These are phyloP conservation scores for Chaenocephalus aceratus DNA, from an alignment of 2,113 vertebrate species.

Conservation along the genomic window DNA sequence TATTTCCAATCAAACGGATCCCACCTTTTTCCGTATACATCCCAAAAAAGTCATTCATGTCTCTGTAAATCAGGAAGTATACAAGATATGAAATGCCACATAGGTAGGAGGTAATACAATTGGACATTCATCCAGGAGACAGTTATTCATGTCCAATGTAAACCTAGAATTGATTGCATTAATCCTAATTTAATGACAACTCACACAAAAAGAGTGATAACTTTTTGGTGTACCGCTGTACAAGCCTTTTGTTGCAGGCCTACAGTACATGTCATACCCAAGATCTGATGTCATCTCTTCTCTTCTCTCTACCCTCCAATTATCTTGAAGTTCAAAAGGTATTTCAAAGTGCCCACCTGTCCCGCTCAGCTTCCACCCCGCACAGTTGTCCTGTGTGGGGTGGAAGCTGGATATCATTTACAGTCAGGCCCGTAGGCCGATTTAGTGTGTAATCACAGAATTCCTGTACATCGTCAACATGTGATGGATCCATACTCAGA, in stretches of 20 bases:
- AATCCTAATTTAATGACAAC: too few relatives aligned
- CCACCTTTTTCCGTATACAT: neutral
- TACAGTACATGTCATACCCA: constrained; percentile 25
- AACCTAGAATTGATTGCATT: too few relatives aligned
- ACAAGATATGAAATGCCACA: too few relatives aligned
- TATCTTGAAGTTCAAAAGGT: constrained; percentile 64
- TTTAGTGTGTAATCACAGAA: constrained; percentile 63
- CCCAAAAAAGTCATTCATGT: too few relatives aligned
- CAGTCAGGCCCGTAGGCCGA: constrained; percentile 58
- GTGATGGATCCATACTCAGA: constrained; percentile 48
- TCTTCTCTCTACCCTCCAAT: constrained; percentile 39
- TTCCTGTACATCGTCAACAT: constrained; percentile 67
- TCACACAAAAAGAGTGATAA: too few relatives aligned
- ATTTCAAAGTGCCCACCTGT: constrained; percentile 55
- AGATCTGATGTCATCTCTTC: constrained; percentile 51
- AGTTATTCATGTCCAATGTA: too few relatives aligned
- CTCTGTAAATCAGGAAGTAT: too few relatives aligned
- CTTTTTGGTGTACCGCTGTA: too few relatives aligned
- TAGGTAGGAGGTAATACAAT: too few relatives aligned
- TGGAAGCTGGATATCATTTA: constrained; percentile 61
- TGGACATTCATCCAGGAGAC: too few relatives aligned
- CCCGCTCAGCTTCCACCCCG: constrained; percentile 8
- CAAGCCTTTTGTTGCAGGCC: too few relatives aligned
- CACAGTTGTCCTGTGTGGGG: constrained; percentile 23
- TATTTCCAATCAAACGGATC: constrained; percentile 16